Evolutionary conservation across 2,113 vertebrate genomes (phyloP), one percentile per base, ranked within the genome.

Genomic region (Corythornis vintsioides): DNA sequence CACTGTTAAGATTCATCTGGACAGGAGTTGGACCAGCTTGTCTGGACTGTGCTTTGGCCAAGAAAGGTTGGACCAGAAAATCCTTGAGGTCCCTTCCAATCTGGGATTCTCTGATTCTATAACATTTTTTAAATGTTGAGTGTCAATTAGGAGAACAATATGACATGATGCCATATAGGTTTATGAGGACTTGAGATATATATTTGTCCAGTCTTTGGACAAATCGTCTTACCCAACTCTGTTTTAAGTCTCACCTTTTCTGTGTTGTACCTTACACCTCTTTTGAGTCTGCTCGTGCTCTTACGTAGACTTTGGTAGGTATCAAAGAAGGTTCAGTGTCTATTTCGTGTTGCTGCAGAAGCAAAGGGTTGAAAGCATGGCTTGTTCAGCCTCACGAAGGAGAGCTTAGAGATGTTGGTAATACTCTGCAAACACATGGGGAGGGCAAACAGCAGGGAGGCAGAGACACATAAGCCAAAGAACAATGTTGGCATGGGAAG

Each of bases 401-500:
- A 65, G 28, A 73, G 71, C 67, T 92, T 83, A 80, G 71, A 48
- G 65, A 85, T 69, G 81, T 88, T 93, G 90, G 70, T 88, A 67
- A 60, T 84, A 45, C 45, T 86, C 81, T 76, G 67, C 70, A 93
- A 88, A 95, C 88, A 83, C 22, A 71, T 63, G 20, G 2, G 67
- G 74, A 89, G 59, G 87, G 83, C 53, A 89, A 92, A 92, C 74
- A 91, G 45, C 24, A 4, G 74, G 65, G 61, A 91, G 28, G n/a
- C 48, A 86, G 78, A 89, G 55, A 15, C 4, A 4, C 29, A 24
- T 76, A 86, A 86, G 72, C 83, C 79, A 43, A 74, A 91, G 71
- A 83, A 88, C 92, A 93, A 56, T 92, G 43, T 40, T 91, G 83
- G 69, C 67, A 71, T 18, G 45, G 75, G 85, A 85, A 67, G 75